Percentiles rank a stretch among this genome's conserved stretches.
These are phyloP conservation scores for Aphelenchoides besseyi DNA, from an alignment of 1,140 invertebrate genomes.

Conservation along the genomic window DNA sequence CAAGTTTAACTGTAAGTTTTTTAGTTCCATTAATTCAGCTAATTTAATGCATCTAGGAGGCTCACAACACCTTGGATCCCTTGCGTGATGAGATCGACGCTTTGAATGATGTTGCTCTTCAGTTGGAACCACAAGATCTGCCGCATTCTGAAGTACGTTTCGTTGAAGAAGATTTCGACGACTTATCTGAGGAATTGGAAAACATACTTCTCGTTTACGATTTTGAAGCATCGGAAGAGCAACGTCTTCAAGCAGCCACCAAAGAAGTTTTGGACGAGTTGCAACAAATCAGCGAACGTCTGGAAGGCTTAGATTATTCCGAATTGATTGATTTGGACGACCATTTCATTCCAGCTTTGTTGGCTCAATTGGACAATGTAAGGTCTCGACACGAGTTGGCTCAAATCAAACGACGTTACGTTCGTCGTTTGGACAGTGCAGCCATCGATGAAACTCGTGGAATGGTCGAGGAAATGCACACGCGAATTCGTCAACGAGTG, in stretches of 20 bases:
- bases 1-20: neutral
- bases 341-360: neutral
- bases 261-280: constrained; percentile 18
- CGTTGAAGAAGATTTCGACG: constrained; percentile 19
- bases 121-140: constrained; percentile 13
- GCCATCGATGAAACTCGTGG: constrained; percentile 10
- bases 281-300: neutral
- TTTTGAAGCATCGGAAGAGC: constrained; percentile 3
- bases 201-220: neutral
- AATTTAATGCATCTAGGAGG: constrained; percentile 1
- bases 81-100: constrained; percentile 14
- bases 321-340: constrained; percentile 8
- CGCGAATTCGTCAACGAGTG: neutral
- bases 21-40: neutral
- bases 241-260: neutral
- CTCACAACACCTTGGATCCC: neutral
- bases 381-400: neutral
- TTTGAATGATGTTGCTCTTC: constrained; percentile 14
- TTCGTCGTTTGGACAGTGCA: constrained; percentile 6
- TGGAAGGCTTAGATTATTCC: neutral
- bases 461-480: neutral
- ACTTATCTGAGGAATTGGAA: neutral
- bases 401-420: neutral
- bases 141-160: constrained; percentile 13
- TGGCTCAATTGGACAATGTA: neutral